Evolutionary conservation across 2,888 invertebrate species (phyloP), one percentile per base, ranked within the genome.

Genomic region (Callosobruchus maculatus): DNA sequence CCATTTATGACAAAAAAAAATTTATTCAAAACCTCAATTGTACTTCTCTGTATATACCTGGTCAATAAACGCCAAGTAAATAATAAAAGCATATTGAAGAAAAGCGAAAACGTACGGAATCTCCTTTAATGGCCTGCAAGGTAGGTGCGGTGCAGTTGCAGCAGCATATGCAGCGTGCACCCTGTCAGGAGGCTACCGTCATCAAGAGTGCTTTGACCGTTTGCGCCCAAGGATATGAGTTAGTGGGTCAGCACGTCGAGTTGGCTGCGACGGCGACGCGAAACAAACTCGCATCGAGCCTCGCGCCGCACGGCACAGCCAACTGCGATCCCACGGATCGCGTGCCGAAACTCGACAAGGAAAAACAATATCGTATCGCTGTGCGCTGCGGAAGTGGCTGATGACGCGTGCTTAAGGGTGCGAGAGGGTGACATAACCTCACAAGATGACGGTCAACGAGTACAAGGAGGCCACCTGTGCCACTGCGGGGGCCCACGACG

Each of bases 401-500:
- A 21, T 22, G 22, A 26, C 70, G 70, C 77, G 74, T 72, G 67
- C 5, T 13, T 49, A 18, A 76, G 72, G 69, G 70, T 68, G 76
- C 73, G 73, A 71, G 74, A 72, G 74, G 74, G 49, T 49, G 49
- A 49, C 49, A 49, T 49, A 49, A 49, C 49, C 49, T 49, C 49
- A 68, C 68, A 83, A 81, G 80, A 90, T 90, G 90, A 90, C 90
- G 79, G 89, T 90, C 77, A 89, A 90, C 84, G 90, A 90, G 84
- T 88, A 88, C 80, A 89, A 89, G 82, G 88, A 89, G 79, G 88
- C 88, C 30, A 84, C 88, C 74, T 89, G 88, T 82, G 88, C 86
- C 76, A 88, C 85, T 30, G 87, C 84, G n/a, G 83, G 81, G 31
- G 83, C 83, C 68, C 79, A 81, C 66, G 85, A 88, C 77, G 86